Conservation (phyloP, 2,797 vertebrate genomes). For the Morus bassanus region DNA sequence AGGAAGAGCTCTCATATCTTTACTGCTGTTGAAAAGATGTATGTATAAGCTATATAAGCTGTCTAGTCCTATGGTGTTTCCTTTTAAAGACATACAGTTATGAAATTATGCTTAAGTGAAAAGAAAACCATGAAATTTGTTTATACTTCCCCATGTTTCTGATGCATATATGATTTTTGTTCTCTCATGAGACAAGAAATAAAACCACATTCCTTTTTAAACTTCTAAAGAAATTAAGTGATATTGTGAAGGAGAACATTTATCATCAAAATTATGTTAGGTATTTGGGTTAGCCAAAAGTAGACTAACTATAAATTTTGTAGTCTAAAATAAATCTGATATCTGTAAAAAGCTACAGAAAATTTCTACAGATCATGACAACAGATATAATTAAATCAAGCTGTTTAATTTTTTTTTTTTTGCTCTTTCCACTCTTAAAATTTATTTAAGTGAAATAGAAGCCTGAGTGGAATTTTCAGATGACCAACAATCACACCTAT, state of each 20-base stretch:
- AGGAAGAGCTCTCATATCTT: background rate
- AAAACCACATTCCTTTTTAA: background rate
- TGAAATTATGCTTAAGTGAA: background rate
- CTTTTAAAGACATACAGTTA: background rate
- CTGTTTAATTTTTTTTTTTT: background rate
- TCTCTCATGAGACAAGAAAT: background rate
- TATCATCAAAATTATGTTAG: background rate
- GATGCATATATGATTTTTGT: background rate
- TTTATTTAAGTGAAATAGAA: constrained; percentile 14
- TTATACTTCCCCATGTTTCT: background rate
- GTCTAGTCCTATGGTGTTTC: background rate
- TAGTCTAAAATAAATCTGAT: background rate
- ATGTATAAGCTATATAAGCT: background rate
- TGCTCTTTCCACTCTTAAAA: background rate
- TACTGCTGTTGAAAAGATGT: background rate
- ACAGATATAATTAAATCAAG: background rate
- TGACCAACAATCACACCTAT: background rate
- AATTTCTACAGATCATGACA: background rate
- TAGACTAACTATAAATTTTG: background rate
- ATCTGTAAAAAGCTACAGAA: background rate
- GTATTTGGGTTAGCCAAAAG: background rate
- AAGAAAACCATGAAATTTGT: background rate
- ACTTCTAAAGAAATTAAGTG: background rate
- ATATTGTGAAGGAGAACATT: background rate
- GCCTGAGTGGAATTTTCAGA: constrained; percentile 1